A percentile compares a stretch with the other conserved stretches of the same genome.
These are phyloP conservation scores for Saccostrea cuccullata DNA, from an alignment of 1,140 invertebrate genomes.

Conservation along the genomic window DNA sequence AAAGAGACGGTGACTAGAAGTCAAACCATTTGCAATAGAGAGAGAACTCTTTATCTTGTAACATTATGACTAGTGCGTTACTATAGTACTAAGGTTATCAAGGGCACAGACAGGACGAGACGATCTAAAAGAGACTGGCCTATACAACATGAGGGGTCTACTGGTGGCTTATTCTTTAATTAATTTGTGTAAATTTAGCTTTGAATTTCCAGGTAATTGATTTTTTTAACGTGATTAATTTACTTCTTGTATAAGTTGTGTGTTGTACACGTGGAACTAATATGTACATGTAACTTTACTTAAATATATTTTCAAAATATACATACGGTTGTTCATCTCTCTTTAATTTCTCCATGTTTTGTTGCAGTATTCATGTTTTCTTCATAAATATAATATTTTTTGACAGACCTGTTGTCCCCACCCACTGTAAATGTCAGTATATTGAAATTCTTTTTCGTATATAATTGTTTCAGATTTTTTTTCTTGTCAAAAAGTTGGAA, in stretches of 20 bases:
- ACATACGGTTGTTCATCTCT: too few species aligned
- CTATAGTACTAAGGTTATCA: background rate
- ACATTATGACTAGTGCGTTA: slow-evolving; percentile 9
- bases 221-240: background rate
- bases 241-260: too few species aligned
- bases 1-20: background rate
- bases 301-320: too few species aligned
- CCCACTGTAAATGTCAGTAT: too few species aligned
- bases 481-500: too few species aligned
- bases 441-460: too few species aligned
- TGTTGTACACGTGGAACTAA: background rate
- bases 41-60: background rate
- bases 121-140: background rate
- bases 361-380: too few species aligned
- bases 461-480: too few species aligned
- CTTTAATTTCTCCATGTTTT: too few species aligned
- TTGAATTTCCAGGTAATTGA: background rate
- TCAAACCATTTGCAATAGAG: background rate
- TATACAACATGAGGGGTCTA: background rate
- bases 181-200: background rate
- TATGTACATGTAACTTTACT: too few species aligned
- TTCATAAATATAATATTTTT: too few species aligned
- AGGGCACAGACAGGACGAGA: background rate
- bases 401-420: too few species aligned
- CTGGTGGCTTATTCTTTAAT: background rate